Evolutionary conservation across 2,113 vertebrate species (phyloP).

Genomic region (Panthera tigris): DNA sequence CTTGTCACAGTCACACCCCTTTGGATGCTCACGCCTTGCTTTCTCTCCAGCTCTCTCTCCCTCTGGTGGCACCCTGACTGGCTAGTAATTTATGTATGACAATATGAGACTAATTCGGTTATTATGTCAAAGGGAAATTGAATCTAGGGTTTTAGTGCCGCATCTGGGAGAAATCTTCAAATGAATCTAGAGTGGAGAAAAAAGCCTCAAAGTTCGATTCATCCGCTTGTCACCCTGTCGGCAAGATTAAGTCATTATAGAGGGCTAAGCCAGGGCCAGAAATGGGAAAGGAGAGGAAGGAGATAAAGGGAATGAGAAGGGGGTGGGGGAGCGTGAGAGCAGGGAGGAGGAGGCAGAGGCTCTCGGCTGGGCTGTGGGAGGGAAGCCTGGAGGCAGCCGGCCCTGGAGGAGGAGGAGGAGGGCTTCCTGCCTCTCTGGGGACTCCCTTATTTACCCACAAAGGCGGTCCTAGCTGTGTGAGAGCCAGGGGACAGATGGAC

Average conservation of each 20-base stretch:
- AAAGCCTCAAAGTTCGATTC: constrained; percentile 73
- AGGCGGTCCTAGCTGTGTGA: background rate
- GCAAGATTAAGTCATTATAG: constrained; percentile 83
- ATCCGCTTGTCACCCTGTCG: constrained; percentile 80
- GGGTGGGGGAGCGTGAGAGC: background rate
- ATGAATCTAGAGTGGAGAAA: constrained; percentile 80
- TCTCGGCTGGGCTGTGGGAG: background rate
- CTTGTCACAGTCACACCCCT: constrained; percentile 75
- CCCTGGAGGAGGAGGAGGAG: background rate
- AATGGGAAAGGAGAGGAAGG: constrained; percentile 48
- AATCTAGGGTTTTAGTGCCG: constrained; percentile 81
- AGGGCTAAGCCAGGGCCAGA: constrained; percentile 78
- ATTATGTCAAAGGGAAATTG: constrained; percentile 88
- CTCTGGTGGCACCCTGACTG: constrained; percentile 74
- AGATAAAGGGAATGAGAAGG: constrained; percentile 58
- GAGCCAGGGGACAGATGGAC: constrained; percentile 41
- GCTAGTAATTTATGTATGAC: constrained; percentile 86
- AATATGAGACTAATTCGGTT: constrained; percentile 85
- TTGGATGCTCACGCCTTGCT: constrained; percentile 59
- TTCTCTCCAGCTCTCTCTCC: constrained; percentile 62
- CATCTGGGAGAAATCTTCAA: constrained; percentile 83
- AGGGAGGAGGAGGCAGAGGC: background rate
- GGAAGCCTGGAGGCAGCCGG: background rate
- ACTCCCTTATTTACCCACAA: background rate
- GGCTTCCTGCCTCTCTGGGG: background rate